Conservation (phyloP, 2,113 vertebrate genomes). For the Pterocles orientalis region DNA sequence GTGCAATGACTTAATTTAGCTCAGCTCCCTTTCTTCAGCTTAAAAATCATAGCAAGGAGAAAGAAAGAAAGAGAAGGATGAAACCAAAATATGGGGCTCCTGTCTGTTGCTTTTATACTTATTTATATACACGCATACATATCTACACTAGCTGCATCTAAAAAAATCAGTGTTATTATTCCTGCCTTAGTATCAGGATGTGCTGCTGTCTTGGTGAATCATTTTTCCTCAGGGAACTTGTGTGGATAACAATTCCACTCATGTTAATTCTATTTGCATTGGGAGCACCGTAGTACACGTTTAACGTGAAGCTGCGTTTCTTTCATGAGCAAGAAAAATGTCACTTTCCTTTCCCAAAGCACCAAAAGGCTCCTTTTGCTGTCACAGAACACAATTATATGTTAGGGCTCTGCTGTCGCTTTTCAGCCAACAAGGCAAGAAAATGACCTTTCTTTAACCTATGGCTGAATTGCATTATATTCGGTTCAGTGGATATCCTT, state of each 20-base stretch:
- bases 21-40: not conserved
- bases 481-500: not conserved
- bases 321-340: constrained; percentile 16
- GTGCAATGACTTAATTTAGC: not conserved
- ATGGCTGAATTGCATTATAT: constrained; percentile 22
- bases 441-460: constrained; percentile 59
- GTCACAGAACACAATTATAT: constrained; percentile 35
- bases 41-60: not conserved
- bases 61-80: not conserved
- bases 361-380: constrained; percentile 38
- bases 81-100: not conserved
- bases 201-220: not conserved
- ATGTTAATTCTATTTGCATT: constrained; percentile 35
- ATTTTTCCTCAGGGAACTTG: not conserved
- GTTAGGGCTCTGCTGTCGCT: constrained; percentile 17
- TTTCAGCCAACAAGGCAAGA: constrained; percentile 53
- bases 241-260: not conserved
- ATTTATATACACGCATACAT: not conserved
- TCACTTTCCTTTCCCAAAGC: constrained; percentile 34
- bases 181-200: not conserved
- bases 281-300: not conserved
- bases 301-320: not conserved
- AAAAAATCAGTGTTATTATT: not conserved
- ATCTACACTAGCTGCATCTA: not conserved
- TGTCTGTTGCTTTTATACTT: not conserved